Evolutionary conservation across 2,113 vertebrate species (phyloP).

Genomic region (Terrapene triunguis): DNA sequence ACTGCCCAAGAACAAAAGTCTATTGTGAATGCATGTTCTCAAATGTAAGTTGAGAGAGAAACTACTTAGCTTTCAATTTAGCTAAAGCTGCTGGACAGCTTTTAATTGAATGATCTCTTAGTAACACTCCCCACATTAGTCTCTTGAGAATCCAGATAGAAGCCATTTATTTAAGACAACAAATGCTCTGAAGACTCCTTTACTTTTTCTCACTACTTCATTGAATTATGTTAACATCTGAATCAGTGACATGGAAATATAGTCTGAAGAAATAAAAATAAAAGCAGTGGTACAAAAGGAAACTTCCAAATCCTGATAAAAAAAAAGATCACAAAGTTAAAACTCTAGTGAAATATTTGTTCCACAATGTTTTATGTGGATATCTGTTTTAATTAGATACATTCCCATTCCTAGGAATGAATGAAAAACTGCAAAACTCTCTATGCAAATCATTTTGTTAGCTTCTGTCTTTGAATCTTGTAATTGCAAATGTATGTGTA

Average conservation of each 20-base stretch:
- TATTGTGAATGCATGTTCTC: background rate
- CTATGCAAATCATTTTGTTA: background rate
- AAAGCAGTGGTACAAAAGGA: background rate
- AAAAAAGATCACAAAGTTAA: too few relatives aligned
- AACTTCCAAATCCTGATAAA: background rate
- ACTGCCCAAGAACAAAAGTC: background rate
- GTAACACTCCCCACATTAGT: background rate
- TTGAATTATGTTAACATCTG: background rate
- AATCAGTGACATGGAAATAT: background rate
- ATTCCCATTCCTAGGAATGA: background rate
- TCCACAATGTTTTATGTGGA: too few relatives aligned
- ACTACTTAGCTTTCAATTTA: background rate
- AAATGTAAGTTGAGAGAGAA: background rate
- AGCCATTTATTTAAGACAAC: background rate
- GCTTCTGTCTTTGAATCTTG: background rate
- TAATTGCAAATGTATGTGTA: fast-evolving
- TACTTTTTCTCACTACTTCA: background rate
- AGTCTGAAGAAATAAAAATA: background rate
- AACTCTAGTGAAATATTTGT: too few relatives aligned
- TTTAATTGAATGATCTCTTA: background rate
- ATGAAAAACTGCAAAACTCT: background rate
- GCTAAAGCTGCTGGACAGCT: background rate
- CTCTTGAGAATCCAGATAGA: fast-evolving
- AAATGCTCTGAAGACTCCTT: background rate
- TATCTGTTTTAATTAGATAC: background rate